These are phyloP conservation scores for Euborellia annulipes DNA, from an alignment of 1,140 invertebrate species.

Conservation along the genomic window DNA sequence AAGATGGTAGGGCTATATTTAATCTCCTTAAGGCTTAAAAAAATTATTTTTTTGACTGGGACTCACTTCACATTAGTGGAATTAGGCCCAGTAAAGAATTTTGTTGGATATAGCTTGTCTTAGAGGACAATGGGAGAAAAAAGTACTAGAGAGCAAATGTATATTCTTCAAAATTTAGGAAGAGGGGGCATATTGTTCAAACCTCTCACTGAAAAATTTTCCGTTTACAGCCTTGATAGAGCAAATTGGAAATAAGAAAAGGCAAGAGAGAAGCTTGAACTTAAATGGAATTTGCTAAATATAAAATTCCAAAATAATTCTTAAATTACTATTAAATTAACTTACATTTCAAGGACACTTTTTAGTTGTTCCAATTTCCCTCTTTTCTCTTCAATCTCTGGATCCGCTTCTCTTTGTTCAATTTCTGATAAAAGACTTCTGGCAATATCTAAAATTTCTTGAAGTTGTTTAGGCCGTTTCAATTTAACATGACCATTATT, in stretches of 20 bases:
- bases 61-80: too few species aligned
- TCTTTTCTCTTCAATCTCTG: conserved; percentile 92
- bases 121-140: too few species aligned
- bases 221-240: too few species aligned
- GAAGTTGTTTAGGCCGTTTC: conserved; percentile 92
- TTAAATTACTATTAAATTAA: conserved; percentile 10
- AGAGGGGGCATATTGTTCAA: too few species aligned
- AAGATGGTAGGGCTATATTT: too few species aligned
- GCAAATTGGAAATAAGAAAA: too few species aligned
- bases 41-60: too few species aligned
- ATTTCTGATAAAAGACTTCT: conserved; percentile 76
- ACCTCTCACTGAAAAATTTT: too few species aligned
- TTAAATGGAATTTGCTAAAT: not conserved
- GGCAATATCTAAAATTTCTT: conserved; percentile 93
- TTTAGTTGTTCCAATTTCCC: conserved; percentile 96
- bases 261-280: conserved; percentile 5
- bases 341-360: conserved; percentile 95
- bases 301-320: too few species aligned
- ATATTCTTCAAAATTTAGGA: conserved; percentile 6
- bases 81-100: too few species aligned
- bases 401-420: conserved; percentile 62
- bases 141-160: conserved; percentile 7
- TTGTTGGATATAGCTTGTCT: too few species aligned
- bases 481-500: conserved; percentile 93
- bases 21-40: too few species aligned